These are phyloP conservation scores for Myiopsitta monachus DNA, from an alignment of 2,113 vertebrate genomes.

Conservation along the genomic window DNA sequence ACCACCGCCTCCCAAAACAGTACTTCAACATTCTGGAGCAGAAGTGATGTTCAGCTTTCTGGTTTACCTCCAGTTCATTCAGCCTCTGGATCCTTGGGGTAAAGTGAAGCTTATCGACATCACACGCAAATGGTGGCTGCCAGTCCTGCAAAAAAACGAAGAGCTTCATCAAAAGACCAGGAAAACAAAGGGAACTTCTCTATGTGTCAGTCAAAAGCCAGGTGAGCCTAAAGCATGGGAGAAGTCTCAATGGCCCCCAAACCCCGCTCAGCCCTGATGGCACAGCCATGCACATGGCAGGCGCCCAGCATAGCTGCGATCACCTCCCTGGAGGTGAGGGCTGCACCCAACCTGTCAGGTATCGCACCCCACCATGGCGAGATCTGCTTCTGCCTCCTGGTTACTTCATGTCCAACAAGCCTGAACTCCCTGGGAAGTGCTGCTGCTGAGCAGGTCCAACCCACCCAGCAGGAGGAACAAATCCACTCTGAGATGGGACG, in stretches of 20 bases:
- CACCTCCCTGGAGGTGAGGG: neutral
- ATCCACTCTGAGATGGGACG: fast-evolving
- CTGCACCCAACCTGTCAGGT: fast-evolving
- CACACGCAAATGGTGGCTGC: constrained; percentile 97
- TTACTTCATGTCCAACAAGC: neutral
- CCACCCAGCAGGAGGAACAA: neutral
- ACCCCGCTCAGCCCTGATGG: neutral
- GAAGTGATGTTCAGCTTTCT: neutral
- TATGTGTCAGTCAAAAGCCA: neutral
- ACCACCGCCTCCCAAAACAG: neutral
- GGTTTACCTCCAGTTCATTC: constrained; percentile 92
- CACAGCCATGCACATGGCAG: neutral
- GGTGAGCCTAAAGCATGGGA: neutral
- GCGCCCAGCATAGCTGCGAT: fast-evolving
- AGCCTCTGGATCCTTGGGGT: constrained; percentile 97
- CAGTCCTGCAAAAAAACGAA: constrained; percentile 80
- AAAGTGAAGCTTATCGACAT: constrained; percentile 97
- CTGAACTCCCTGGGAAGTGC: neutral
- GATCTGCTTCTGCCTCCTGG: neutral
- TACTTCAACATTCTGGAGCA: neutral
- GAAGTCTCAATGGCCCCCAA: fast-evolving
- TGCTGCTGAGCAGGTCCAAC: fast-evolving
- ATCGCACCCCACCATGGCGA: neutral
- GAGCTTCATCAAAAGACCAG: constrained; percentile 25
- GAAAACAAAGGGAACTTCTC: neutral